phyloP scores from a whole-genome alignment of 2,888 invertebrate species.

The Gortyna flavago region DNA sequence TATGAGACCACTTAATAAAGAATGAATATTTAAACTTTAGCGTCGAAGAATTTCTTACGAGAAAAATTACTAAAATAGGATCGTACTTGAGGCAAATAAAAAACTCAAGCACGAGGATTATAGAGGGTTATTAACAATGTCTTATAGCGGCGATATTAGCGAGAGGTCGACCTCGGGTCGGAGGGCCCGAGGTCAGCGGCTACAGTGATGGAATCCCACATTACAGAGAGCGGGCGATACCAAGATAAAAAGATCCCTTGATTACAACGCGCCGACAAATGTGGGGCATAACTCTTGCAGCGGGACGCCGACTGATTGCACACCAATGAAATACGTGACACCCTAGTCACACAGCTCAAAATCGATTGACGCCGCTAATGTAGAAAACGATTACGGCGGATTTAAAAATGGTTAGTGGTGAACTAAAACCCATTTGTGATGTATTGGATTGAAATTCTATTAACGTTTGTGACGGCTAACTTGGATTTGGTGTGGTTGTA shows the following conservation, averaged over 20 bases:
- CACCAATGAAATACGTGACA: slow-evolving; percentile 72
- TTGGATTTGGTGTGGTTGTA: slow-evolving; percentile 43
- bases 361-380: slow-evolving; percentile 60
- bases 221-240: slow-evolving; percentile 61
- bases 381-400: slow-evolving; percentile 63
- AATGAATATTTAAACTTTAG: slow-evolving; percentile 17
- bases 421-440: slow-evolving; percentile 65
- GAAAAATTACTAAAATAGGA: slow-evolving; percentile 38
- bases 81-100: slow-evolving; percentile 46
- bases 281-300: slow-evolving; percentile 75
- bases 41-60: slow-evolving; percentile 20
- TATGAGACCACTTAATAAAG: slow-evolving; percentile 12
- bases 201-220: slow-evolving; percentile 61
- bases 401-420: slow-evolving; percentile 68
- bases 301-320: slow-evolving; percentile 55
- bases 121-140: slow-evolving; percentile 59
- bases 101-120: slow-evolving; percentile 48
- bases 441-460: slow-evolving; percentile 65
- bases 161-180: slow-evolving; percentile 47
- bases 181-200: slow-evolving; percentile 60
- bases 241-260: slow-evolving; percentile 76
- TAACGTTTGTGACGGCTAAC: slow-evolving; percentile 48
- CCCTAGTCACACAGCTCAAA: slow-evolving; percentile 53
- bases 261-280: slow-evolving; percentile 78
- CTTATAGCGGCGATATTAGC: slow-evolving; percentile 52